Percentiles rank a stretch among this genome's conserved stretches.
Evolutionary conservation across 2,888 invertebrate species (phyloP).

Genomic region (Podabrus alpinus): DNA sequence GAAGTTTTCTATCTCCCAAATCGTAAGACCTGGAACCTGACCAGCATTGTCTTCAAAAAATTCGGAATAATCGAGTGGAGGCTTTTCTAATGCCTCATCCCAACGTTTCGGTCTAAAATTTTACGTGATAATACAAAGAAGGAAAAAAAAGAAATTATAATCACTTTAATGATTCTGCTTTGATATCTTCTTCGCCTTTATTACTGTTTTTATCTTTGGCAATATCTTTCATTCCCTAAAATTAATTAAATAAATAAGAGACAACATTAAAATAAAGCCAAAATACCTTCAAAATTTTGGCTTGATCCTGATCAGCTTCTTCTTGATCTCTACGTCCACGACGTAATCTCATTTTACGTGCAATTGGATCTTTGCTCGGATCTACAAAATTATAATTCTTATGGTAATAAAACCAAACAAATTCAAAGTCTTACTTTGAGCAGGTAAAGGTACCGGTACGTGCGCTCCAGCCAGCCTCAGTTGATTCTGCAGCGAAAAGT

Average conservation of each 20-base stretch:
- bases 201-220: constrained; percentile 82
- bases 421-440: constrained; percentile 61
- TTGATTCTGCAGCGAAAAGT: constrained; percentile 96
- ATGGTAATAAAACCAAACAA: not conserved
- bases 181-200: constrained; percentile 67
- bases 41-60: constrained; percentile 96
- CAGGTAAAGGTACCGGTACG: constrained; percentile 72
- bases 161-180: constrained; percentile 75
- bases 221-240: constrained; percentile 81
- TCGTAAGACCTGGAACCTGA: constrained; percentile 85
- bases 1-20: constrained; percentile 99
- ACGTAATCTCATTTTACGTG: constrained; percentile 87
- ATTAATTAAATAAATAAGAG: constrained; percentile 20
- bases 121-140: not conserved
- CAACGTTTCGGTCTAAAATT: constrained; percentile 83
- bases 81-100: constrained; percentile 95
- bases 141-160: constrained; percentile 35
- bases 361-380: constrained; percentile 87
- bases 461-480: constrained; percentile 88
- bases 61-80: constrained; percentile 94
- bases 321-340: constrained; percentile 79
- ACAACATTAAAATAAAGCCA: constrained; percentile 1
- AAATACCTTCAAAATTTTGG: constrained; percentile 78
- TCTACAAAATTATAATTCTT: constrained; percentile 50
- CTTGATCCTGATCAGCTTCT: constrained; percentile 83